Percentiles rank a stretch among this genome's conserved stretches.
Evolutionary conservation across 2,113 vertebrate species (phyloP).

Genomic region (Megaceryle maxima): DNA sequence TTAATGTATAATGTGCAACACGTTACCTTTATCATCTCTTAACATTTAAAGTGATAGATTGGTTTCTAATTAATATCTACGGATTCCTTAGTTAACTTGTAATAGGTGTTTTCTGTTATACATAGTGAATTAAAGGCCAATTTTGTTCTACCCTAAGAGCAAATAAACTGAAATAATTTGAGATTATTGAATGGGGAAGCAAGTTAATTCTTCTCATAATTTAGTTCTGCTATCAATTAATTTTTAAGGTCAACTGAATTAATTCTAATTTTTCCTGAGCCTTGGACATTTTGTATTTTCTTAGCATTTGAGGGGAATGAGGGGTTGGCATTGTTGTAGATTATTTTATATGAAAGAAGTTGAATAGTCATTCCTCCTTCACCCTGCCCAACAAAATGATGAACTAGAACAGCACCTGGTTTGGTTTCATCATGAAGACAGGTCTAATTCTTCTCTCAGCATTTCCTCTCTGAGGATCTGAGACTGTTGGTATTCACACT

Average conservation of each 20-base stretch:
- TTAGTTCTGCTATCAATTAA: neutral
- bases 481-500: neutral
- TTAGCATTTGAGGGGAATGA: rapidly evolving
- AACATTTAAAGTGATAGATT: neutral
- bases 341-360: neutral
- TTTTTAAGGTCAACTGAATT: neutral
- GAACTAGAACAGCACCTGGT: neutral
- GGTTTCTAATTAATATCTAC: neutral
- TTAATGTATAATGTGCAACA: neutral
- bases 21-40: neutral
- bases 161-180: neutral
- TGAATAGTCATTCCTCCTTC: neutral
- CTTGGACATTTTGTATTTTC: neutral
- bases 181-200: neutral
- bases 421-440: neutral
- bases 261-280: neutral
- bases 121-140: neutral
- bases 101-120: neutral
- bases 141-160: neutral
- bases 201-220: neutral
- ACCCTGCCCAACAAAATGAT: neutral
- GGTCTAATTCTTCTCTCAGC: neutral
- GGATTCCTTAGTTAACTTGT: neutral
- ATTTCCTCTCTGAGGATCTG: neutral
- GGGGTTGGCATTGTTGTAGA: neutral